phyloP scores from a whole-genome alignment of 2,797 vertebrate species.

The Taeniopygia guttata region DNA sequence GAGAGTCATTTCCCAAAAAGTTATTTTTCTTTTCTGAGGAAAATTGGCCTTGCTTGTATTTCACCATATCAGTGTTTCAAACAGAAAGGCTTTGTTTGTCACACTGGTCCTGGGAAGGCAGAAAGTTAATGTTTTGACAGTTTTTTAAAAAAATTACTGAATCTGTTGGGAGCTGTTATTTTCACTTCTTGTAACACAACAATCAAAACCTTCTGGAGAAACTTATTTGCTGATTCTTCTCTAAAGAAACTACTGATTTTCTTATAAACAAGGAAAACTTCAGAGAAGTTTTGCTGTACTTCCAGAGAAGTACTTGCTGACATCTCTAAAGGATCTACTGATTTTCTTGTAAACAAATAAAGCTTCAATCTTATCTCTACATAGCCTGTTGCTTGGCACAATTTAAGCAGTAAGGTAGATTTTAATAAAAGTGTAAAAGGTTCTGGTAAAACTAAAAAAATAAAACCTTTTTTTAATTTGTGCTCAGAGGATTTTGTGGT shows the following conservation, averaged over 20 bases:
- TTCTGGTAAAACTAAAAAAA: not conserved
- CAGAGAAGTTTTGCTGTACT: not conserved
- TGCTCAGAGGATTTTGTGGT: not conserved
- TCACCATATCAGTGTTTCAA: not conserved
- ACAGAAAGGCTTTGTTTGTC: not conserved
- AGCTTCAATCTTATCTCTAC: not conserved
- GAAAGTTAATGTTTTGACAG: not conserved
- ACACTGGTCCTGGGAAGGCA: not conserved
- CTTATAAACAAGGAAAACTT: not conserved
- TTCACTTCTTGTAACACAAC: not conserved
- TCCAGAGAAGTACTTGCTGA: not conserved
- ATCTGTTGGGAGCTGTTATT: not conserved
- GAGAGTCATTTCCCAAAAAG: not conserved
- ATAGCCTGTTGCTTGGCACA: not conserved
- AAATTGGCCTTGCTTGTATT: not conserved
- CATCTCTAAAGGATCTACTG: not conserved
- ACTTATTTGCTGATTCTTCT: not conserved
- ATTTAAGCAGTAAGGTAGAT: not conserved
- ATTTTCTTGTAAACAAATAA: not conserved
- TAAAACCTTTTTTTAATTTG: not conserved
- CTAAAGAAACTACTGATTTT: not conserved
- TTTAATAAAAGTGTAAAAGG: not conserved
- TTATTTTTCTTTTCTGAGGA: not conserved
- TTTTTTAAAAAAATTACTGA: not conserved
- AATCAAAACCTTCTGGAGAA: not conserved